Conservation (phyloP, 2,888 invertebrate species). For the Cheilosia soror region DNA sequence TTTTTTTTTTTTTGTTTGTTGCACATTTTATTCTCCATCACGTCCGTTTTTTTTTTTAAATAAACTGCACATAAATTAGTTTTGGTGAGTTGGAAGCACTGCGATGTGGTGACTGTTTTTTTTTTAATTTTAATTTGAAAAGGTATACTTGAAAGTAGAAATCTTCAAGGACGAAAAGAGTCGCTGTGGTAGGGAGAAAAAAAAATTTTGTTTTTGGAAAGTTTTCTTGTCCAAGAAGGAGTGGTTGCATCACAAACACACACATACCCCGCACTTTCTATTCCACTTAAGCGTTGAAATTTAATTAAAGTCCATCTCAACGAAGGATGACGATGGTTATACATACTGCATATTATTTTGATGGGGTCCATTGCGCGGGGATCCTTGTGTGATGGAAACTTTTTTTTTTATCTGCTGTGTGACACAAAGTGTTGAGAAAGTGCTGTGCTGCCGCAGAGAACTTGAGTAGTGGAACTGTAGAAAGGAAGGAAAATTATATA, state of each 20-base stretch:
- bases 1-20: background rate
- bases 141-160: slow-evolving; percentile 17
- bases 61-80: slow-evolving; percentile 61
- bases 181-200: slow-evolving; percentile 6
- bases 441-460: slow-evolving; percentile 1
- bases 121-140: slow-evolving; percentile 4
- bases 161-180: slow-evolving; percentile 15
- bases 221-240: slow-evolving; percentile 25
- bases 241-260: slow-evolving; percentile 1
- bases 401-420: slow-evolving; percentile 4
- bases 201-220: slow-evolving; percentile 5
- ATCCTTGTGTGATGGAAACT: slow-evolving; percentile 1
- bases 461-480: slow-evolving; percentile 7
- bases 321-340: background rate
- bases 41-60: background rate
- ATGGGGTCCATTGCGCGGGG: background rate
- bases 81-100: slow-evolving; percentile 27
- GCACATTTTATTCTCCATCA: slow-evolving; percentile 14
- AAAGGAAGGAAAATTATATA: slow-evolving; percentile 3
- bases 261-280: slow-evolving; percentile 23
- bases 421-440: slow-evolving; percentile 16
- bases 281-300: slow-evolving; percentile 60
- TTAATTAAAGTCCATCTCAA: slow-evolving; percentile 67
- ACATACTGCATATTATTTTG: background rate
- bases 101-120: slow-evolving; percentile 1